Evolutionary conservation across 1,140 invertebrate species (phyloP).

Genomic region (Macrobrachium nipponense): DNA sequence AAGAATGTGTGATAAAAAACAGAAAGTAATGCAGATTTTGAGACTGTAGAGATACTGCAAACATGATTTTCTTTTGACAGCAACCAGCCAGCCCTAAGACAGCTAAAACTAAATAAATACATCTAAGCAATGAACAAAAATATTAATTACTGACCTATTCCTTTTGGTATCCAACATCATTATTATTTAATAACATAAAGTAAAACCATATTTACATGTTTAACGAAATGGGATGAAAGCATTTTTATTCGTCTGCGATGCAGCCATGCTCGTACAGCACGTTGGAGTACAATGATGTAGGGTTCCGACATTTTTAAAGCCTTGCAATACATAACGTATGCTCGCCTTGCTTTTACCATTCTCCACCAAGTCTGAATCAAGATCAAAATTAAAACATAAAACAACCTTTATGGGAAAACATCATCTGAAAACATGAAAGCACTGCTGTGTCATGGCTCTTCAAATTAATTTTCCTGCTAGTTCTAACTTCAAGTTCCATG

Average conservation of each 20-base stretch:
- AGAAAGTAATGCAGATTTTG: too few species aligned
- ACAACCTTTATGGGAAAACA: background rate
- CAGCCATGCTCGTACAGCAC: slow-evolving; percentile 35
- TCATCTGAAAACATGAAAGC: background rate
- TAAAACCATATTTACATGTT: slow-evolving; percentile 68
- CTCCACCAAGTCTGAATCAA: slow-evolving; percentile 77
- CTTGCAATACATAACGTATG: slow-evolving; percentile 69
- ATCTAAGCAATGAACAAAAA: too few species aligned
- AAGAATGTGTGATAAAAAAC: too few species aligned
- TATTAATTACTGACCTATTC: too few species aligned
- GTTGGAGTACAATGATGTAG: slow-evolving; percentile 41
- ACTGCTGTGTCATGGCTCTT: background rate
- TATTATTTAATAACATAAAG: background rate
- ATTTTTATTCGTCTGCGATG: slow-evolving; percentile 34
- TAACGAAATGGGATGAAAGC: slow-evolving; percentile 70
- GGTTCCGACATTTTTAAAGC: slow-evolving; percentile 37
- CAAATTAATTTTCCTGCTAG: too few species aligned
- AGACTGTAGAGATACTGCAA: too few species aligned
- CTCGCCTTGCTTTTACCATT: slow-evolving; percentile 70
- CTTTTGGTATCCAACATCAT: background rate
- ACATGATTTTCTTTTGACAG: too few species aligned
- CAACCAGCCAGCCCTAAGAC: too few species aligned
- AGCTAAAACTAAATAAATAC: too few species aligned
- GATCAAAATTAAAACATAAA: slow-evolving; percentile 33
- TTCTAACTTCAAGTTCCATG: too few species aligned